A percentile compares a stretch with the other conserved stretches of the same genome.
phyloP scores from a whole-genome alignment of 1,140 invertebrate genomes.

The Aphelinus certus region DNA sequence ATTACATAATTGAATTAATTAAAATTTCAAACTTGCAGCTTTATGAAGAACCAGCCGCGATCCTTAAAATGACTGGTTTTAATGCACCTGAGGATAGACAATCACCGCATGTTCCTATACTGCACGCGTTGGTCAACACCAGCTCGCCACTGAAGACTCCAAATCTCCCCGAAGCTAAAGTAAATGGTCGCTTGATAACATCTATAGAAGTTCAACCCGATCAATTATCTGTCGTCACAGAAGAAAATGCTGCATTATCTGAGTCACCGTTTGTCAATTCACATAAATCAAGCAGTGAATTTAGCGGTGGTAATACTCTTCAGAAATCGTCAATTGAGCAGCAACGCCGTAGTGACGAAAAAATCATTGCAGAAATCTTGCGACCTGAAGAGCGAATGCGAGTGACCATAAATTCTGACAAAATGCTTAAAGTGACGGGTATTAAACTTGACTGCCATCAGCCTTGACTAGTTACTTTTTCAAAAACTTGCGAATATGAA shows the following conservation, averaged over 20 bases:
- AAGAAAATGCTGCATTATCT: constrained; percentile 34
- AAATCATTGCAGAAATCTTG: constrained; percentile 60
- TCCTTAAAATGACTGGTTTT: constrained; percentile 49
- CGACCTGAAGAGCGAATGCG: constrained; percentile 56
- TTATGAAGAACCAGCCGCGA: constrained; percentile 52
- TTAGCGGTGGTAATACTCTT: background rate
- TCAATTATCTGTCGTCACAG: constrained; percentile 44
- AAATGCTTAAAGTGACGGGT: constrained; percentile 58
- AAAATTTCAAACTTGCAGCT: constrained; percentile 44
- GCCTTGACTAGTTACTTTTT: constrained; percentile 60
- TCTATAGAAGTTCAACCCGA: constrained; percentile 45
- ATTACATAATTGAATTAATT: background rate
- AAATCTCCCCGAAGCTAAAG: constrained; percentile 47
- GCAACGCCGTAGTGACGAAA: constrained; percentile 55
- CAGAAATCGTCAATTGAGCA: background rate
- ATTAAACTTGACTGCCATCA: constrained; percentile 61
- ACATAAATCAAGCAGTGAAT: background rate
- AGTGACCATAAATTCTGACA: constrained; percentile 58
- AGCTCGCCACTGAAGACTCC: constrained; percentile 8
- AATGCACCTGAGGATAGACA: constrained; percentile 42
- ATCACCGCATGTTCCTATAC: constrained; percentile 39
- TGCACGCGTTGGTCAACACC: constrained; percentile 20
- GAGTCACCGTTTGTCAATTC: constrained; percentile 25
- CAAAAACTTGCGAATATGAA: constrained; percentile 45
- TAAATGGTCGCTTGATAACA: constrained; percentile 49